Percentiles rank a stretch among this genome's conserved stretches.
Evolutionary conservation across 2,113 vertebrate genomes (phyloP).

Genomic region (Chascanopsetta lugubris): DNA sequence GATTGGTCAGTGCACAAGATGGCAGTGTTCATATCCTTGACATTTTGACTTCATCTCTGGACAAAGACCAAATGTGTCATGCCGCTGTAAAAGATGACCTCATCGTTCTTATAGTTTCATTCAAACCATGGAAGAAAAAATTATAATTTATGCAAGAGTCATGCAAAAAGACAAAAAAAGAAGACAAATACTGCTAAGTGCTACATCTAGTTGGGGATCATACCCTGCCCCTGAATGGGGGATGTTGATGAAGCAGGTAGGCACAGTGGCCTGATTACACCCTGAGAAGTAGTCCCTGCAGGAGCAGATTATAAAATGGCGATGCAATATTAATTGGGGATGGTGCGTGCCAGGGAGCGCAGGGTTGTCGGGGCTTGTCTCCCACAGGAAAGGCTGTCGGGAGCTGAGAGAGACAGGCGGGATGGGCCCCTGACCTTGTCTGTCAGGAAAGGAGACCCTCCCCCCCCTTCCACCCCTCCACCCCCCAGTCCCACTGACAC

Average conservation of each 20-base stretch:
- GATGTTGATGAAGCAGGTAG: constrained; percentile 13
- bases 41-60: too few species aligned
- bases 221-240: constrained; percentile 16
- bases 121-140: background rate
- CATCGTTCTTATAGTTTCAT: too few species aligned
- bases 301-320: constrained; percentile 69
- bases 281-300: constrained; percentile 34
- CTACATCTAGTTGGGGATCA: background rate
- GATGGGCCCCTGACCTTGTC: constrained; percentile 82
- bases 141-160: constrained; percentile 2
- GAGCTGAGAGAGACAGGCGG: constrained; percentile 67
- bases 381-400: constrained; percentile 81
- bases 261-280: constrained; percentile 48
- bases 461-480: too few species aligned
- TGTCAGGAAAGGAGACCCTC: constrained; percentile 74
- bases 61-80: too few species aligned
- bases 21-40: too few species aligned
- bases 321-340: constrained; percentile 85
- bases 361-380: constrained; percentile 67
- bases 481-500: constrained; percentile 66
- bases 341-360: constrained; percentile 64
- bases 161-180: constrained; percentile 5
- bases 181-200: background rate
- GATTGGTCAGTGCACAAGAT: too few species aligned
- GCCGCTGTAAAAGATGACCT: too few species aligned